phyloP scores from a whole-genome alignment of 2,797 vertebrate species.

The Alosa sapidissima region DNA sequence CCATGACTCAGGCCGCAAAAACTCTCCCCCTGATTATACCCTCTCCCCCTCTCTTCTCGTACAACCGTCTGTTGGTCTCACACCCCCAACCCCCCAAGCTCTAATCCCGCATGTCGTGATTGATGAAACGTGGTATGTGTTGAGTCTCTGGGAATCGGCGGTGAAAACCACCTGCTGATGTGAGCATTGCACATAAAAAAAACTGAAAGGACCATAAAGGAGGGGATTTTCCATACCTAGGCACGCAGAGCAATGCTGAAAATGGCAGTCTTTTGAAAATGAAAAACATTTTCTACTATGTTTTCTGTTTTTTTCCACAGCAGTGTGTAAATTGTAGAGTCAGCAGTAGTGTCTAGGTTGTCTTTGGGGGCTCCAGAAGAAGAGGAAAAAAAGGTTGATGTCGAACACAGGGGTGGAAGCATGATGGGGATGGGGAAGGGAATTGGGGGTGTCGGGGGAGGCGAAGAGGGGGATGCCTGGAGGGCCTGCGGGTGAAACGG shows the following conservation, averaged over 20 bases:
- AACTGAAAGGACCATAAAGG: background rate
- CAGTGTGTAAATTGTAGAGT: background rate
- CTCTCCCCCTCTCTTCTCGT: conserved; percentile 6
- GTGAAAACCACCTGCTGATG: conserved; percentile 21
- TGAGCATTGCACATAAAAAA: background rate
- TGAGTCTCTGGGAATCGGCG: conserved; percentile 21
- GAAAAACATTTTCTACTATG: background rate
- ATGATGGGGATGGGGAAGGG: background rate
- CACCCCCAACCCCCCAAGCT: background rate
- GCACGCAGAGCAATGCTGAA: background rate
- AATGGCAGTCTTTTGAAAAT: background rate
- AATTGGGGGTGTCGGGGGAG: background rate
- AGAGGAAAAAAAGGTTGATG: background rate
- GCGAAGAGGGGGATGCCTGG: conserved; percentile 13
- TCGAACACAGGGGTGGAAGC: background rate
- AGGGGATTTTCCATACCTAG: conserved; percentile 1
- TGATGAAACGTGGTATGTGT: conserved; percentile 17
- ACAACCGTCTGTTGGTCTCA: background rate
- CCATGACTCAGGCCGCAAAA: conserved; percentile 18
- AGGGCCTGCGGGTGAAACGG: conserved; percentile 15
- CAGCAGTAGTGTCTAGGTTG: background rate
- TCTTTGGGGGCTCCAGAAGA: background rate
- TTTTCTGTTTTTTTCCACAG: background rate
- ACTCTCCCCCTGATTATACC: background rate
- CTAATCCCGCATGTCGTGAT: conserved; percentile 19